Evolutionary conservation across 1,140 invertebrate species (phyloP), one percentile per base, ranked within the genome.

Genomic region (Lepidotrigona ventralis): DNA sequence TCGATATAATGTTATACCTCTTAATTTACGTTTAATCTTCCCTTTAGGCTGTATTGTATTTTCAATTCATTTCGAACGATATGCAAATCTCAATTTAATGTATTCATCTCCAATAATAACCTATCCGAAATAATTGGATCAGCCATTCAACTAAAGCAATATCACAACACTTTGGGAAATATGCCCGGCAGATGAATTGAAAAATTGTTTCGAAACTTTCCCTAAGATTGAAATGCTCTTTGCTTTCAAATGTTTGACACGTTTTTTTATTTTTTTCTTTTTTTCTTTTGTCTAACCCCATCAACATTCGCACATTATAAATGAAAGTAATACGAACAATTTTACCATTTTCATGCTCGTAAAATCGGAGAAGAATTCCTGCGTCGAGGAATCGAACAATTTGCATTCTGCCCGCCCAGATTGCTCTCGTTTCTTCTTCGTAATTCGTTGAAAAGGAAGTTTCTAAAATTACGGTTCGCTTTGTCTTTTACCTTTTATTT

Each of bases 51-150:
- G 23, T 69, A 69, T 12, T 12, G n/a, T 39, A 69, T 39, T 69
- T 69, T 69, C 66, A 69, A 69, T 69, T 69, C n/a, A n/a, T n/a
- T n/a, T n/a, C 33, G 39, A 69, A 69, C 39, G 66, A 69, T 69
- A 39, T 69, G 66, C 66, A 69, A 66, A 66, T 69, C 5, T 69
- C 3, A 21, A 33, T 39, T 69, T 39, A 69, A 69, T 39, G 33
- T 69, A 69, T 69, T 69, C 66, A 39, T 23, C 29, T 69, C 33
- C 66, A 14, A 69, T 69, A 39, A 39, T 39, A 21, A 33, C 5
- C 66, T 39, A 39, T 69, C 15, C 19, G 29, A 69, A 69, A 69
- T 69, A 69, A 69, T 69, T 69, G 33, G 21, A 69, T 39, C 66
- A 39, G 19, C 14, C 21, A 33, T 69, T 46, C 17, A 39, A 69